A percentile compares a stretch with the other conserved stretches of the same genome.
Evolutionary conservation across 2,888 invertebrate genomes (phyloP).

Genomic region (Spodoptera exigua): DNA sequence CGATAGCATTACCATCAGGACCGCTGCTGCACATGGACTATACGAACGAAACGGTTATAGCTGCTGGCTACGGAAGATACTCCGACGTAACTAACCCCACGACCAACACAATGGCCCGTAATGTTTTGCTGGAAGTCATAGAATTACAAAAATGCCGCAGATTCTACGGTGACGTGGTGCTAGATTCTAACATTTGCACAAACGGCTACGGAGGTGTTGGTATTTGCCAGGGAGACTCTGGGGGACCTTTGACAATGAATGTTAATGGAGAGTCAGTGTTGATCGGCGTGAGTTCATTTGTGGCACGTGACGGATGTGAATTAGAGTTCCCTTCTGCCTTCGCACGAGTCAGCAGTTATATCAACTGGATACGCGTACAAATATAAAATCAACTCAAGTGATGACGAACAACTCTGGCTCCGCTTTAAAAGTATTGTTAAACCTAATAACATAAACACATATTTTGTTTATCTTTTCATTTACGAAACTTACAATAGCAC

Average conservation of each 20-base stretch:
- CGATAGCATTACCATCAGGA: slow-evolving; percentile 69
- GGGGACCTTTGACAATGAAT: slow-evolving; percentile 73
- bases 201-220: slow-evolving; percentile 76
- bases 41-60: slow-evolving; percentile 65
- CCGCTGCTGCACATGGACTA: slow-evolving; percentile 63
- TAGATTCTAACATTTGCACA: slow-evolving; percentile 78
- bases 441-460: no score
- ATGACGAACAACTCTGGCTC: background rate
- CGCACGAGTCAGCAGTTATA: slow-evolving; percentile 71
- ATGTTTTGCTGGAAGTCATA: slow-evolving; percentile 73
- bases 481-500: slow-evolving; percentile 16
- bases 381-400: slow-evolving; percentile 47
- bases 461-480: no score
- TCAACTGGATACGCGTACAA: slow-evolving; percentile 72
- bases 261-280: slow-evolving; percentile 67
- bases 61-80: slow-evolving; percentile 78
- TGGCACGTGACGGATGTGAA: slow-evolving; percentile 76
- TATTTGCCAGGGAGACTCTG: slow-evolving; percentile 81
- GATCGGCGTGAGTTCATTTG: slow-evolving; percentile 81
- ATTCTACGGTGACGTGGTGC: slow-evolving; percentile 67
- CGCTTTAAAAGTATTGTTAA: background rate
- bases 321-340: slow-evolving; percentile 78
- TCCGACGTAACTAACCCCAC: slow-evolving; percentile 71
- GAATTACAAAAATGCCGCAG: slow-evolving; percentile 65
- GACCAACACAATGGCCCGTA: slow-evolving; percentile 72